A percentile compares a stretch with the other conserved stretches of the same genome.
Evolutionary conservation across 2,797 vertebrate species (phyloP).

Genomic region (Gymnothorax reevesii): DNA sequence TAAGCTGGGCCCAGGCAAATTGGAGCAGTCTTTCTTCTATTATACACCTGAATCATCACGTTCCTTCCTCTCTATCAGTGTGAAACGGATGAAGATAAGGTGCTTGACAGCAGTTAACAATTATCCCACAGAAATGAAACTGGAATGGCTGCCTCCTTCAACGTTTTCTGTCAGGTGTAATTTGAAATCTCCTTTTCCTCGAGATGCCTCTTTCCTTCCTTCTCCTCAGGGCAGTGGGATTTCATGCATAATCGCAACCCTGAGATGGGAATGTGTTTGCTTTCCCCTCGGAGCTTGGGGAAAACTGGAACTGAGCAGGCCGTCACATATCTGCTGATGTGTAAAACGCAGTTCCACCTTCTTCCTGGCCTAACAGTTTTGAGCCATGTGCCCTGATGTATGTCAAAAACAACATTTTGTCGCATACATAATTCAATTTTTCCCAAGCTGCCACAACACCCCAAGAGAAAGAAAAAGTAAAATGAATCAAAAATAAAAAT

Average conservation of each 20-base stretch:
- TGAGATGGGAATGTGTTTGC: neutral
- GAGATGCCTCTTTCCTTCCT: too few relatives aligned
- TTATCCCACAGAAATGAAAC: slow-evolving; percentile 44
- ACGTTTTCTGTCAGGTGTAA: slow-evolving; percentile 35
- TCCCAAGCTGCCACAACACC: neutral
- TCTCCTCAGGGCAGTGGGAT: neutral
- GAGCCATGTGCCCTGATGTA: neutral
- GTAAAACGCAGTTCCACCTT: slow-evolving; percentile 6
- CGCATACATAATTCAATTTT: slow-evolving; percentile 7
- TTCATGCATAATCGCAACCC: neutral
- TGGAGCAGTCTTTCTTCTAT: neutral
- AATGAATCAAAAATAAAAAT: neutral
- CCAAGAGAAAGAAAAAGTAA: neutral
- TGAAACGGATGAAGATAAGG: neutral
- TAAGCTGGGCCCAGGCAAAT: neutral
- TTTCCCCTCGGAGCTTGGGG: neutral
- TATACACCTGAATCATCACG: neutral
- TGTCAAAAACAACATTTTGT: slow-evolving; percentile 17
- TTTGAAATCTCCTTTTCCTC: slow-evolving; percentile 4
- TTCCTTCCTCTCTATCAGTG: neutral
- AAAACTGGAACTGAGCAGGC: neutral
- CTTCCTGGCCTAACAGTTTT: neutral
- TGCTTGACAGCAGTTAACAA: neutral
- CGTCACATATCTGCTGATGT: neutral
- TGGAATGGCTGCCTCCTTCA: slow-evolving; percentile 46